Evolutionary conservation across 2,888 invertebrate genomes (phyloP), one percentile per base, ranked within the genome.

Genomic region (Mylabris sibirica): DNA sequence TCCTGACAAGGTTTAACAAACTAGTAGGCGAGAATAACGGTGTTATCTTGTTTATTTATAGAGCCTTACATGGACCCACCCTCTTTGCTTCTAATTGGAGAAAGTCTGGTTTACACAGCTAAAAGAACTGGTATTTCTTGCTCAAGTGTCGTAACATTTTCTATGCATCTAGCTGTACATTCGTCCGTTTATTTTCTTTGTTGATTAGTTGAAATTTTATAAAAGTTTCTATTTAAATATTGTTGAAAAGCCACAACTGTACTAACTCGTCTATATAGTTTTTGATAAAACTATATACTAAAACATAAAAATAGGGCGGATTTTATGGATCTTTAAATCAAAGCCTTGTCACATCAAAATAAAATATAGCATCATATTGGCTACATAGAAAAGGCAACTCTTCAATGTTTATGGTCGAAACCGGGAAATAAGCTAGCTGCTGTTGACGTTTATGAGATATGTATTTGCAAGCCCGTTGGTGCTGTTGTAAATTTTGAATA

Each of bases 401-500:
- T 79, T 82, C 81, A 79, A 81, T 80, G 83, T 82, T 82, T 82
- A 82, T 82, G 79, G 80, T 78, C 74, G 75, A 72, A 75, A 76
- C 76, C 78, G 80, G 79, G 79, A 80, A 81, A 80, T 81, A 80
- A 81, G 79, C 79, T 78, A 69, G 78, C 79, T 80, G 84, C 74
- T 76, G 80, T 73, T 83, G 84, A 84, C 85, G 81, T 84, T 84
- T 84, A 84, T 83, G 84, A 84, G 83, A 81, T 80, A 84, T 82
- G 81, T 82, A 78, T 80, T 77, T 78, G 74, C 73, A 71, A 71
- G 74, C 67, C 69, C 71, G 71, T 75, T 68, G 66, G 62, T 60
- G 69, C 67, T 68, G 74, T 73, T 74, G 74, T 77, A 78, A 78
- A 77, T 78, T 78, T 74, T 75, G 75, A 78, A 76, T 77, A 73